Percentiles rank a stretch among this genome's conserved stretches.
phyloP scores from a whole-genome alignment of 2,888 invertebrate species.

The Xanthia icteritia region DNA sequence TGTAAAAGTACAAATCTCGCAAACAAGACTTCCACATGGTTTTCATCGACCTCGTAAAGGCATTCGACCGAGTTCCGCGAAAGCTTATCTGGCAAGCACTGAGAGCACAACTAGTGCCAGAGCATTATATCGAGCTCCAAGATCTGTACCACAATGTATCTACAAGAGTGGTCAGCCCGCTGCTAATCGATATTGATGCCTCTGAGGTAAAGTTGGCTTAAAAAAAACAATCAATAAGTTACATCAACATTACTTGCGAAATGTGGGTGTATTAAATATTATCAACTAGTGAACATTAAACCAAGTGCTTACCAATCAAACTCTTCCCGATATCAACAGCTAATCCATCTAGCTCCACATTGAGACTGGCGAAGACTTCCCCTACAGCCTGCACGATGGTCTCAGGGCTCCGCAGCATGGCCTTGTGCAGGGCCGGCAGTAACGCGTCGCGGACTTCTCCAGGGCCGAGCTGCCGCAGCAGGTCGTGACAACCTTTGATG shows the following conservation, averaged over 20 bases:
- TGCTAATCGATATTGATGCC: not conserved
- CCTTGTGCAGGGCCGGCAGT: conserved; percentile 96
- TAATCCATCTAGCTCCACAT: conserved; percentile 94
- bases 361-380: conserved; percentile 92
- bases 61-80: too few species aligned
- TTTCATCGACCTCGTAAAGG: too few species aligned
- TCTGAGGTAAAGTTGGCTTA: not conserved
- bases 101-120: too few species aligned
- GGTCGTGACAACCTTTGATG: conserved; percentile 92
- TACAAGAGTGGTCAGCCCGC: too few species aligned
- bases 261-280: not conserved
- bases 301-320: conserved; percentile 91
- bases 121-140: too few species aligned
- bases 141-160: too few species aligned
- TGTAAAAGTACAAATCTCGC: too few species aligned
- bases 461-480: conserved; percentile 91
- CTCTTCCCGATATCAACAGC: conserved; percentile 95
- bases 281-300: not conserved
- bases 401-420: conserved; percentile 98
- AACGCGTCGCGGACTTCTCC: conserved; percentile 93
- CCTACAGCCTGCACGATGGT: conserved; percentile 95
- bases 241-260: not conserved
- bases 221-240: not conserved
- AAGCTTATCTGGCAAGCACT: too few species aligned
- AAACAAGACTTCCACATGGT: too few species aligned